phyloP scores from a whole-genome alignment of 2,888 invertebrate species.

The Drosophila percnosoma region DNA sequence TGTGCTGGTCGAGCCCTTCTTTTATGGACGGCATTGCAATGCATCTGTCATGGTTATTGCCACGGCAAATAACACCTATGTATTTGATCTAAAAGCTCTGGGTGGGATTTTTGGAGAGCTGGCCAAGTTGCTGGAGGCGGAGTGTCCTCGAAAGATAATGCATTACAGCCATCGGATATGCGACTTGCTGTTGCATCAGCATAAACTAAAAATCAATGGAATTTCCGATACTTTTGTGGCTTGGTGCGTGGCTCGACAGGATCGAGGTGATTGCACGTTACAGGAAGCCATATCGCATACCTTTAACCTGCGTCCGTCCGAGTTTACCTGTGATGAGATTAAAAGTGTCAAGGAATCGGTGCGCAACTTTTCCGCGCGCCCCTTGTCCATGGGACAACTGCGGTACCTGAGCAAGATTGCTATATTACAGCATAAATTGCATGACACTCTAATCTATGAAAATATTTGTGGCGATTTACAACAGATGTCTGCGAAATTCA shows the following conservation, averaged over 20 bases:
- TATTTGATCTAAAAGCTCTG: slow-evolving; percentile 55
- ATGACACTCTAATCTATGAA: slow-evolving; percentile 43
- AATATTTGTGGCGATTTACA: slow-evolving; percentile 43
- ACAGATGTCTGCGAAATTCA: slow-evolving; percentile 48
- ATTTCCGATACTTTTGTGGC: slow-evolving; percentile 60
- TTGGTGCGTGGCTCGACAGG: slow-evolving; percentile 47
- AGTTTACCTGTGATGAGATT: slow-evolving; percentile 49
- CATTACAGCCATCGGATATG: slow-evolving; percentile 65
- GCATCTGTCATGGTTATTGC: slow-evolving; percentile 52
- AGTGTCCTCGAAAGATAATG: slow-evolving; percentile 52
- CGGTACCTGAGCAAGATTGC: slow-evolving; percentile 45
- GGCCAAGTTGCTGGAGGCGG: not conserved
- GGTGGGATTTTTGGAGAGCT: slow-evolving; percentile 47
- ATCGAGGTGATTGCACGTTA: slow-evolving; percentile 27
- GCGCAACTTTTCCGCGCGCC: slow-evolving; percentile 44
- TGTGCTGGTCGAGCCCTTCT: slow-evolving; percentile 62
- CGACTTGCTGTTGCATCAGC: slow-evolving; percentile 36
- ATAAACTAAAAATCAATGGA: slow-evolving; percentile 47
- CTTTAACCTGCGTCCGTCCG: slow-evolving; percentile 30
- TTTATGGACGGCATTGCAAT: slow-evolving; percentile 57
- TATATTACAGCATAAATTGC: slow-evolving; percentile 46
- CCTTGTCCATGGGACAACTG: slow-evolving; percentile 42
- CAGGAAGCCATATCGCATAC: slow-evolving; percentile 49
- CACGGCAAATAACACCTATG: slow-evolving; percentile 50
- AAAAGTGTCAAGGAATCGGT: slow-evolving; percentile 31